Evolutionary conservation across 2,113 vertebrate genomes (phyloP).

Genomic region (Corythaixoides concolor): DNA sequence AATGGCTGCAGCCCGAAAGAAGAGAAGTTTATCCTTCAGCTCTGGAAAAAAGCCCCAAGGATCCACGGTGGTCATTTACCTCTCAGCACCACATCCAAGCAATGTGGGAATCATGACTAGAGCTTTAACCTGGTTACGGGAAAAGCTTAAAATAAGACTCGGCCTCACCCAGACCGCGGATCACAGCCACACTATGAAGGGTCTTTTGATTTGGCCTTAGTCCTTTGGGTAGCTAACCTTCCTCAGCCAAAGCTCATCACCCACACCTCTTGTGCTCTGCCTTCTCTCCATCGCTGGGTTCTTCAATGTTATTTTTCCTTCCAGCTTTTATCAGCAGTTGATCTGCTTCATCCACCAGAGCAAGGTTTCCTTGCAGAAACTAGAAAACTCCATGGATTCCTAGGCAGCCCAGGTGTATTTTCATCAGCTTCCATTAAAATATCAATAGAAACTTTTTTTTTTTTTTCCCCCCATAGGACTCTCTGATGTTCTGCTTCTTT

Average conservation of each 20-base stretch:
- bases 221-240: background rate
- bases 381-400: background rate
- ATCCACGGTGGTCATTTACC: background rate
- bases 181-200: background rate
- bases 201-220: background rate
- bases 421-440: background rate
- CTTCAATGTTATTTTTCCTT: background rate
- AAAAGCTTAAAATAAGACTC: background rate
- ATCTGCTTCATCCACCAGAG: background rate
- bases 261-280: background rate
- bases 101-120: background rate
- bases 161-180: background rate
- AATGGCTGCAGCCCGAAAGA: background rate
- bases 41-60: background rate
- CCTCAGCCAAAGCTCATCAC: background rate
- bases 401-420: background rate
- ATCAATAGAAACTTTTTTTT: background rate
- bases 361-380: background rate
- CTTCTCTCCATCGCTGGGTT: fast-evolving
- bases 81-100: background rate
- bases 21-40: background rate
- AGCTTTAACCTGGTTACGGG: background rate
- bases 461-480: background rate
- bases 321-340: background rate
- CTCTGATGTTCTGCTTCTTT: background rate